phyloP scores from a whole-genome alignment of 2,113 vertebrate species.

The Ornithorhynchus anatinus region DNA sequence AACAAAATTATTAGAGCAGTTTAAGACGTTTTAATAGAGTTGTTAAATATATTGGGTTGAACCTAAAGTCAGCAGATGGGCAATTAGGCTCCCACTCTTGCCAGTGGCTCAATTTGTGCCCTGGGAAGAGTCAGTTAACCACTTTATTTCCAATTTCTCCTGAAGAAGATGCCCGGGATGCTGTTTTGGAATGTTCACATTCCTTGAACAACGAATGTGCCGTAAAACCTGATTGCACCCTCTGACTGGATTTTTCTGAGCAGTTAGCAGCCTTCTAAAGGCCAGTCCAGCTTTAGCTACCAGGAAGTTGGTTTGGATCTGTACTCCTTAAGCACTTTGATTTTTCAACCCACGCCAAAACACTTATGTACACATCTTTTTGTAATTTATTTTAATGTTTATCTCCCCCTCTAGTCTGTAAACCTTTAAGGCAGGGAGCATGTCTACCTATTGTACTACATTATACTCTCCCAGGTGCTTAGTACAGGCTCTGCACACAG shows the following conservation, averaged over 20 bases:
- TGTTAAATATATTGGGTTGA: slow-evolving; percentile 1
- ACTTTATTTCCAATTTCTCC: neutral
- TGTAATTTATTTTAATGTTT: no score
- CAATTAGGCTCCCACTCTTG: neutral
- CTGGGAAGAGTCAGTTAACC: neutral
- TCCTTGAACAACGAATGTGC: neutral
- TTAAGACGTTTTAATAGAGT: slow-evolving; percentile 31
- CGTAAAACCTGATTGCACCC: neutral
- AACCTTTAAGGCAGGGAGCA: no score
- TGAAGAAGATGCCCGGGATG: neutral
- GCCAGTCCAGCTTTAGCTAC: no score
- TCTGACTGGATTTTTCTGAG: neutral
- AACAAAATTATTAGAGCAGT: slow-evolving; percentile 25
- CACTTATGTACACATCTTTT: no score
- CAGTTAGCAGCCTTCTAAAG: no score
- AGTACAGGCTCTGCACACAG: no score
- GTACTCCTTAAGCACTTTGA: no score
- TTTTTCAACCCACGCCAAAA: no score
- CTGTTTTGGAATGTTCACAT: slow-evolving; percentile 2
- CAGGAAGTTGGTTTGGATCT: no score
- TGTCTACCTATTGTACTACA: no score
- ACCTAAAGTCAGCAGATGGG: neutral
- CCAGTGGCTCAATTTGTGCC: slow-evolving; percentile 7
- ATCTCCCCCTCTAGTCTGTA: no score
- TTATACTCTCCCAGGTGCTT: no score